A percentile compares a stretch with the other conserved stretches of the same genome.
phyloP scores from a whole-genome alignment of 2,888 invertebrate genomes.

The Trichopoda pennipes region DNA sequence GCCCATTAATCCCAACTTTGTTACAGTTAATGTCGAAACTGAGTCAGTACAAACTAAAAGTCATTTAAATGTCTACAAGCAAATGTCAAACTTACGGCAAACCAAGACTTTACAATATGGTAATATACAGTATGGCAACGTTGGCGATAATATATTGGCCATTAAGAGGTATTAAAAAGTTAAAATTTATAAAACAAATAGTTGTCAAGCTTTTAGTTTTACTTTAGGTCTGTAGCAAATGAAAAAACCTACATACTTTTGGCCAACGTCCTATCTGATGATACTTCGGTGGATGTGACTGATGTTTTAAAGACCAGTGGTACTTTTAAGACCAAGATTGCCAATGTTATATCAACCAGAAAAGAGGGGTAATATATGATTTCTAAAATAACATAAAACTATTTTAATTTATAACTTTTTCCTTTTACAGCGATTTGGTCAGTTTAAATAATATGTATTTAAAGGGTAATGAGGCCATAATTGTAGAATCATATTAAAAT shows the following conservation, averaged over 20 bases:
- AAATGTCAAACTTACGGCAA: constrained; percentile 81
- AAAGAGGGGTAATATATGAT: constrained; percentile 75
- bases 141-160: constrained; percentile 75
- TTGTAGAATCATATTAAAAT: constrained; percentile 75
- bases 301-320: constrained; percentile 69
- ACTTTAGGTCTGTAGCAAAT: constrained; percentile 71
- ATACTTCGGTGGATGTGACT: constrained; percentile 78
- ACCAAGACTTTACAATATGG: constrained; percentile 75
- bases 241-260: constrained; percentile 80
- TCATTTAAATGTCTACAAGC: constrained; percentile 84
- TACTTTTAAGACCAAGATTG: constrained; percentile 72
- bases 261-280: constrained; percentile 81
- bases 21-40: constrained; percentile 82
- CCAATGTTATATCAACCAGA: constrained; percentile 73
- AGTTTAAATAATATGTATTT: constrained; percentile 71
- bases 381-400: not conserved
- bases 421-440: constrained; percentile 71
- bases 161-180: constrained; percentile 72
- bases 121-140: constrained; percentile 71
- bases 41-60: constrained; percentile 81
- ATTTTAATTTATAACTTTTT: not conserved
- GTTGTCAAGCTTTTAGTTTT: not conserved
- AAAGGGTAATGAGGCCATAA: constrained; percentile 76
- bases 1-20: constrained; percentile 84
- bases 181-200: not conserved